Evolutionary conservation across 1,140 invertebrate genomes (phyloP).

Genomic region (Pectinophora gossypiella): DNA sequence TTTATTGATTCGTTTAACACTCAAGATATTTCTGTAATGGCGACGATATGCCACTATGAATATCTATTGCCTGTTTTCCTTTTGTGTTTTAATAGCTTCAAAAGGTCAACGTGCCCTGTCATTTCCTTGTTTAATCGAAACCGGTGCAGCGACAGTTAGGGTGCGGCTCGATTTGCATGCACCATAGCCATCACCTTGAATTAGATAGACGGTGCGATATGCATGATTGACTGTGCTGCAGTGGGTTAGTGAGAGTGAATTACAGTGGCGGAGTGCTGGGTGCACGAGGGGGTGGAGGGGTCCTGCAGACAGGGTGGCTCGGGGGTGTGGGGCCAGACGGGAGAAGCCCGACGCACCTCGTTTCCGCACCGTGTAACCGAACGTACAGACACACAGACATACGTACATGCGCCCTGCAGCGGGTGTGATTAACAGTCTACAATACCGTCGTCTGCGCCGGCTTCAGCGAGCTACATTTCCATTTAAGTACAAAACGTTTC

Average conservation of each 20-base stretch:
- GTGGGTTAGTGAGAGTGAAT: conserved; percentile 75
- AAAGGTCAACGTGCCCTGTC: not conserved
- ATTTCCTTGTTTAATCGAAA: not conserved
- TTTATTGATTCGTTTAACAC: too few species aligned
- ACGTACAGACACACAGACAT: conserved; percentile 49
- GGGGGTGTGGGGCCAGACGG: conserved; percentile 66
- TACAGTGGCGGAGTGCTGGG: conserved; percentile 37
- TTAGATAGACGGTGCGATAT: conserved; percentile 58
- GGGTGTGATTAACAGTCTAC: conserved; percentile 45
- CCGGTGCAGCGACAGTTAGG: not conserved
- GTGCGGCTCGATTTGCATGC: not conserved
- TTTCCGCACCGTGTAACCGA: conserved; percentile 55
- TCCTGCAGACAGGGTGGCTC: conserved; percentile 53
- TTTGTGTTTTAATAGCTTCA: not conserved
- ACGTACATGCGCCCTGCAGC: conserved; percentile 30
- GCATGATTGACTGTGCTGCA: conserved; percentile 71
- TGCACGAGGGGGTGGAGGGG: conserved; percentile 29
- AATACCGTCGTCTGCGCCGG: conserved; percentile 38
- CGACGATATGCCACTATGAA: not conserved
- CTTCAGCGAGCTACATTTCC: not conserved
- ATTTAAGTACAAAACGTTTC: not conserved
- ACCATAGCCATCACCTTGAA: conserved; percentile 49
- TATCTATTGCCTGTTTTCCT: not conserved
- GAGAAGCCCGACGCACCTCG: conserved; percentile 63
- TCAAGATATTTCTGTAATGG: too few species aligned